Evolutionary conservation across 2,797 vertebrate genomes (phyloP).

Genomic region (Mus spretus): DNA sequence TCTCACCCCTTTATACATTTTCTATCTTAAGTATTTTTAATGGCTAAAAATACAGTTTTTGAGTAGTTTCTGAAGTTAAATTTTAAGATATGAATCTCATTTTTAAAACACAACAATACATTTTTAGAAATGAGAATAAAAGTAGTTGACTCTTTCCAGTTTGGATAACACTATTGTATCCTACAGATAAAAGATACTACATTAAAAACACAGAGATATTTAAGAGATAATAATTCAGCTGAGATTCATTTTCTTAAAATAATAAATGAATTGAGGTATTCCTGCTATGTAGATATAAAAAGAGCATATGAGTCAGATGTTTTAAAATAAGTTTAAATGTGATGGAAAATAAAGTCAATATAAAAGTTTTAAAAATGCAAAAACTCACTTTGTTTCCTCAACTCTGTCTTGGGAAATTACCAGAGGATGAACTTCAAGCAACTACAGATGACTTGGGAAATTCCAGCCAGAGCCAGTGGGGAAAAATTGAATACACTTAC

Average conservation of each 20-base stretch:
- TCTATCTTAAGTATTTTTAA: not conserved
- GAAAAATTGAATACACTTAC: constrained; percentile 55
- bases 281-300: not conserved
- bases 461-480: constrained; percentile 8
- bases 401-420: constrained; percentile 50
- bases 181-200: not conserved
- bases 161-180: not conserved
- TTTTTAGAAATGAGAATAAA: not conserved
- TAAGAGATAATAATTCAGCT: not conserved
- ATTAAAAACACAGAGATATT: not conserved
- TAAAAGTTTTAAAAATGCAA: constrained; percentile 51
- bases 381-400: constrained; percentile 23
- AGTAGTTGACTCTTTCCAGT: not conserved
- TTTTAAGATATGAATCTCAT: not conserved
- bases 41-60: not conserved
- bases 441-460: constrained; percentile 36
- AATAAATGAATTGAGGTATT: not conserved
- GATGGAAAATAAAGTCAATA: not conserved
- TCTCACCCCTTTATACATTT: not conserved
- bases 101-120: not conserved
- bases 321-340: constrained; percentile 42
- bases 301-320: not conserved
- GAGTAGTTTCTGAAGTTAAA: not conserved
- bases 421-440: constrained; percentile 27
- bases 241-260: not conserved